These are phyloP conservation scores for Rhagonycha fulva DNA, from an alignment of 2,888 invertebrate species.

Conservation along the genomic window DNA sequence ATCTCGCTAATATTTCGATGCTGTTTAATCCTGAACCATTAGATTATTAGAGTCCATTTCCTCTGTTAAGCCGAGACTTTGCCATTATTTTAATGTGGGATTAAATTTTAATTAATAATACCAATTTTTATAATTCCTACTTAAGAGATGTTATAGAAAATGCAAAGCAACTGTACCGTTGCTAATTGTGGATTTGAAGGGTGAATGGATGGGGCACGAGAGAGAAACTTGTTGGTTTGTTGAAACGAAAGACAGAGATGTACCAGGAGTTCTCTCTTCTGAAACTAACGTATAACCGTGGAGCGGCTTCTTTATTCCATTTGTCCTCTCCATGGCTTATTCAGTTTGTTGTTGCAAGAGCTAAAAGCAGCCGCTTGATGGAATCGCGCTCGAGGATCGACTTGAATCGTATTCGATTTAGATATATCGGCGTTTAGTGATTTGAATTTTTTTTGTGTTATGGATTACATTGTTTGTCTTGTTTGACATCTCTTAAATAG, in stretches of 20 bases:
- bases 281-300: conserved; percentile 20
- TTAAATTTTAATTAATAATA: neutral
- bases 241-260: conserved; percentile 15
- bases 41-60: neutral
- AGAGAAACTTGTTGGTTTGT: conserved; percentile 10
- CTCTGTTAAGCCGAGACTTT: neutral
- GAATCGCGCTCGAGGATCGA: conserved; percentile 18
- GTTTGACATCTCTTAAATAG: neutral
- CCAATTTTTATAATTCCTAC: neutral
- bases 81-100: neutral
- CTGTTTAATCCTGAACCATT: neutral
- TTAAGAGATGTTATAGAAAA: neutral
- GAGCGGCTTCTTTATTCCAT: conserved; percentile 29
- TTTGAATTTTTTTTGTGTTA: conserved; percentile 3
- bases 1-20: neutral
- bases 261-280: conserved; percentile 27
- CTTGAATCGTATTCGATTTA: conserved; percentile 7
- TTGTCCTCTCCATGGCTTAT: conserved; percentile 28
- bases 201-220: conserved; percentile 18
- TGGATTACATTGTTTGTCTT: neutral
- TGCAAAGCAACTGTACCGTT: conserved; percentile 22
- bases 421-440: neutral
- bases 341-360: conserved; percentile 28
- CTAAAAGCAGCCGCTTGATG: conserved; percentile 24
- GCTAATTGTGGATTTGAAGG: conserved; percentile 24